A percentile compares a stretch with the other conserved stretches of the same genome.
phyloP scores from a whole-genome alignment of 2,888 invertebrate genomes.

The Calliphora vomitoria region DNA sequence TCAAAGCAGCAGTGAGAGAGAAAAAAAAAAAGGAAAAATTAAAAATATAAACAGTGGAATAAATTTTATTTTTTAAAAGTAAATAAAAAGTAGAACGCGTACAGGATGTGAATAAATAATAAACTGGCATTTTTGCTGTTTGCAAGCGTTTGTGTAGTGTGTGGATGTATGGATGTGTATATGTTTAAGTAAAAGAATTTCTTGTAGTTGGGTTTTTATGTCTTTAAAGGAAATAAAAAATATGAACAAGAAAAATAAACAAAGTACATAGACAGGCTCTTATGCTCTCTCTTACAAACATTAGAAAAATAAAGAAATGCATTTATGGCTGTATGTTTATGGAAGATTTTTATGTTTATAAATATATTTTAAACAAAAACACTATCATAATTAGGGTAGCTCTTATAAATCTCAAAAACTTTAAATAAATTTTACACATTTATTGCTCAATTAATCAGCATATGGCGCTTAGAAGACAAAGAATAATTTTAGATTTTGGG shows the following conservation, averaged over 20 bases:
- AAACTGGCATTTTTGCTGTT: conserved; percentile 51
- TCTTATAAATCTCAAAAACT: too few species aligned
- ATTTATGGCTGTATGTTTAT: not conserved
- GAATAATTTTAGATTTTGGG: too few species aligned
- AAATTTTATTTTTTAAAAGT: conserved; percentile 18
- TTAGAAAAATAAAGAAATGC: conserved; percentile 17
- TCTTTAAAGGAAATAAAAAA: conserved; percentile 2
- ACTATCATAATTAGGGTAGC: too few species aligned
- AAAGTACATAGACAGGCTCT: too few species aligned
- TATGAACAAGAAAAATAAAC: conserved; percentile 2
- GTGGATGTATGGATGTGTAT: not conserved
- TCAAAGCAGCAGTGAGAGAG: not conserved
- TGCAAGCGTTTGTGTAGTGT: not conserved
- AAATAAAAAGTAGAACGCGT: conserved; percentile 58
- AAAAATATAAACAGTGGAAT: conserved; percentile 8
- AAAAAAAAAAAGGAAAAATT: not conserved
- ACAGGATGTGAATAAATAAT: conserved; percentile 62
- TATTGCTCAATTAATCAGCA: too few species aligned
- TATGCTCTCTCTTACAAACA: not conserved
- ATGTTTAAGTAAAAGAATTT: not conserved
- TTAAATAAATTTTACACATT: too few species aligned
- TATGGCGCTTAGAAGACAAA: too few species aligned
- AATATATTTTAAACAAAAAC: not conserved
- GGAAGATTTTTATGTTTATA: not conserved
- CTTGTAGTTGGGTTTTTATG: conserved; percentile 19